These are phyloP conservation scores for Lasioglossum albipes DNA, from an alignment of 1,140 invertebrate genomes.

Conservation along the genomic window DNA sequence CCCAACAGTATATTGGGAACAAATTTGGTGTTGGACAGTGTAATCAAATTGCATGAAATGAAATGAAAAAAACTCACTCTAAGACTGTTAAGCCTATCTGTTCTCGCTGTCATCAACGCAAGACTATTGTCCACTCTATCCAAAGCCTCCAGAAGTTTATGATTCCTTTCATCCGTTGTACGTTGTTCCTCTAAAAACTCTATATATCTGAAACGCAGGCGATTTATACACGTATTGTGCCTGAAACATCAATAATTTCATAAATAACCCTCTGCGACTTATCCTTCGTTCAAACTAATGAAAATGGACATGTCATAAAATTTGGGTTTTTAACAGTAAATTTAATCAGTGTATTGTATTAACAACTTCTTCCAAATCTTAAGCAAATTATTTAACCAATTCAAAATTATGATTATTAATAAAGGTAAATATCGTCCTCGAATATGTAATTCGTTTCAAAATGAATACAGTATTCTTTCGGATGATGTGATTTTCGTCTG, in stretches of 20 bases:
- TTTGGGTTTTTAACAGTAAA: too few species aligned
- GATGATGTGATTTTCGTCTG: too few species aligned
- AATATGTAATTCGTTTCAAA: too few species aligned
- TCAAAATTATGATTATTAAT: too few species aligned
- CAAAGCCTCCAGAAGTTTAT: conserved; percentile 81
- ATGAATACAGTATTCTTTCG: too few species aligned
- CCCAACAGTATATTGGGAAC: too few species aligned
- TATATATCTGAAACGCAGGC: conserved; percentile 81
- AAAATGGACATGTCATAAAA: background rate
- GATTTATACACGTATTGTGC: conserved; percentile 78
- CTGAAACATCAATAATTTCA: conserved; percentile 63
- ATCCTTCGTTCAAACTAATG: too few species aligned
- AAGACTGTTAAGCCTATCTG: conserved; percentile 82
- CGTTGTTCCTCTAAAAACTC: conserved; percentile 83
- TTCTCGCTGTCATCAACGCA: conserved; percentile 81
- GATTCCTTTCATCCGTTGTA: conserved; percentile 82
- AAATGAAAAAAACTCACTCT: conserved; percentile 73
- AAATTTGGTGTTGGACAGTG: too few species aligned
- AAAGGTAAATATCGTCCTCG: too few species aligned
- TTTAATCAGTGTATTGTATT: too few species aligned
- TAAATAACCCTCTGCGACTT: background rate
- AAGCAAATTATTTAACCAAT: too few species aligned
- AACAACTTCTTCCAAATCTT: too few species aligned
- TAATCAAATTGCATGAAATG: background rate
- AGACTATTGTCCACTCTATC: conserved; percentile 82